Percentiles rank a stretch among this genome's conserved stretches.
Conservation (phyloP, 1,140 invertebrate species). For the Drosophila murphyi region DNA sequence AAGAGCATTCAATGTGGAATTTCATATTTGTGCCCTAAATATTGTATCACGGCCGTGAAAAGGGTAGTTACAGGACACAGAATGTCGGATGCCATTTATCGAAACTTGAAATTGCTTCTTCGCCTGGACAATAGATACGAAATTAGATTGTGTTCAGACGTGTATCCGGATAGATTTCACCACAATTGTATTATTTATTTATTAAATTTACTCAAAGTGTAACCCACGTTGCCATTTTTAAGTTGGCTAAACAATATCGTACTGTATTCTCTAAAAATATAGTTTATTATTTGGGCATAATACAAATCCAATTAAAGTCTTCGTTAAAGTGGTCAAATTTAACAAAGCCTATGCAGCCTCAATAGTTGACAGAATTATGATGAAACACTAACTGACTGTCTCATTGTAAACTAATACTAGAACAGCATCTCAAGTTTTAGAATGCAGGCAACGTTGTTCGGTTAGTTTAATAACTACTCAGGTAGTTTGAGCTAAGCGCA, state of each 20-base stretch:
- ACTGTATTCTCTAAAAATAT: no score
- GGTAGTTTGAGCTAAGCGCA: background rate
- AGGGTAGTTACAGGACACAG: constrained; percentile 43
- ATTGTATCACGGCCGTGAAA: constrained; percentile 70
- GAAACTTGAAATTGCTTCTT: constrained; percentile 45
- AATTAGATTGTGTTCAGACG: constrained; percentile 34
- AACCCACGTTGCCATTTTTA: background rate
- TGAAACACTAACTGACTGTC: background rate
- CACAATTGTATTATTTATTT: constrained; percentile 21
- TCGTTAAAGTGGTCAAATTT: background rate
- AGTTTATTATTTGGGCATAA: background rate
- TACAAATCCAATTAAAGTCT: constrained; percentile 2
- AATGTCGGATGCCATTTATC: constrained; percentile 31
- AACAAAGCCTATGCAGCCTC: background rate
- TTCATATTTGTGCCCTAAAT: constrained; percentile 78
- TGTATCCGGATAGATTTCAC: constrained; percentile 1
- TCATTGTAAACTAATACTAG: background rate
- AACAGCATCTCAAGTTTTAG: background rate
- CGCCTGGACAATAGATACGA: constrained; percentile 26
- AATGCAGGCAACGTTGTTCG: background rate
- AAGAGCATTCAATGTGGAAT: constrained; percentile 67
- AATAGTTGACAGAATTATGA: background rate
- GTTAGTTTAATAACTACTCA: background rate
- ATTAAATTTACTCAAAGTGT: constrained; percentile 11
- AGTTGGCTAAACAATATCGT: no score